Evolutionary conservation across 2,113 vertebrate genomes (phyloP).

Genomic region (Cyanoderma ruficeps): DNA sequence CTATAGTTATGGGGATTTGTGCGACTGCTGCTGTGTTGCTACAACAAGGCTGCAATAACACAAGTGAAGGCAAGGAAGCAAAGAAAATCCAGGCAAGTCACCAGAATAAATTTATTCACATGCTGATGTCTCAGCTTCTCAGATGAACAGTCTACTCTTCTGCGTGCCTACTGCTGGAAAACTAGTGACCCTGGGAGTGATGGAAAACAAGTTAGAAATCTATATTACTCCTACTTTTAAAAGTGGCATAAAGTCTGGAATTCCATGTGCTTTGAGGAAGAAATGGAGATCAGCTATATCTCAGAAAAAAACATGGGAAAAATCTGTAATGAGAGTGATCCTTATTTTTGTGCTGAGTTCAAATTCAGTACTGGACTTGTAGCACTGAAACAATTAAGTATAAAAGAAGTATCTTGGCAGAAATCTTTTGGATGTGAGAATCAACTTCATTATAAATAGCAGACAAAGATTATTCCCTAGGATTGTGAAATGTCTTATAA

Average conservation of each 20-base stretch:
- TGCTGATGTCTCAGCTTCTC: neutral
- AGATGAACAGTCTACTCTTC: neutral
- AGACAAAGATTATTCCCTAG: neutral
- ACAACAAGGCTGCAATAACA: slow-evolving; percentile 43
- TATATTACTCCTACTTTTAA: neutral
- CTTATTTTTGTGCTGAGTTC: neutral
- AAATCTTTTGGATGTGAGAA: neutral
- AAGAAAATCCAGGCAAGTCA: slow-evolving; percentile 2
- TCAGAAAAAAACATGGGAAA: neutral
- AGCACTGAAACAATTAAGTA: neutral
- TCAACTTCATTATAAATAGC: neutral
- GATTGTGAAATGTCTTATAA: neutral
- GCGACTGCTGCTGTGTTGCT: slow-evolving; percentile 32
- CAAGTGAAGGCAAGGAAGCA: neutral
- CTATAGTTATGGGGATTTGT: neutral
- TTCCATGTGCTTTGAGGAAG: neutral
- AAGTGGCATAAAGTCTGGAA: neutral
- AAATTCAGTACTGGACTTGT: neutral
- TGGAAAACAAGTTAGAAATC: neutral
- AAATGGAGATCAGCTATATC: neutral
- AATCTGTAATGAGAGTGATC: neutral
- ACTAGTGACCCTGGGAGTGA: neutral
- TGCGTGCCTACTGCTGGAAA: neutral
- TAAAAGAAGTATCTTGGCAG: neutral
- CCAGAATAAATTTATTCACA: neutral